A percentile compares a stretch with the other conserved stretches of the same genome.
Evolutionary conservation across 2,888 invertebrate species (phyloP).

Genomic region (Chesias legatella): DNA sequence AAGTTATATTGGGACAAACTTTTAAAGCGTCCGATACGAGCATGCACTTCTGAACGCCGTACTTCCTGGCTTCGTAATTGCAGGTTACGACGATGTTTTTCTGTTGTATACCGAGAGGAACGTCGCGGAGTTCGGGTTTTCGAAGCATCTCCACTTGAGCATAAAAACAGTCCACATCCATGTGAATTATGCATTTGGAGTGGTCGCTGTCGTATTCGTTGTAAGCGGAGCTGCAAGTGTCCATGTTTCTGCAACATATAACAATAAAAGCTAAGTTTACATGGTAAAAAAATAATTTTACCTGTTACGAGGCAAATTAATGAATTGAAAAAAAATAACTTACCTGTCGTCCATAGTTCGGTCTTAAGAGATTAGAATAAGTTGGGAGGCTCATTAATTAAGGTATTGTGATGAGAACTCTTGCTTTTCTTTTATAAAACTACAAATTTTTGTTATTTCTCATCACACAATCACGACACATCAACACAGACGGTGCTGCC

Average conservation of each 20-base stretch:
- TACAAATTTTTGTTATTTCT: slow-evolving; percentile 74
- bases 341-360: slow-evolving; percentile 70
- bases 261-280: slow-evolving; percentile 60
- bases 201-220: slow-evolving; percentile 73
- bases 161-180: slow-evolving; percentile 92
- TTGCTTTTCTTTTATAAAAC: slow-evolving; percentile 71
- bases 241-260: slow-evolving; percentile 69
- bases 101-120: slow-evolving; percentile 90
- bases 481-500: slow-evolving; percentile 71
- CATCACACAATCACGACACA: slow-evolving; percentile 77
- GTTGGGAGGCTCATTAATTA: slow-evolving; percentile 52
- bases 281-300: slow-evolving; percentile 66
- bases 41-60: slow-evolving; percentile 90
- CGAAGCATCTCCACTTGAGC: slow-evolving; percentile 91
- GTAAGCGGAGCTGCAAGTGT: slow-evolving; percentile 67
- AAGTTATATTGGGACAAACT: slow-evolving; percentile 86
- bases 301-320: slow-evolving; percentile 59
- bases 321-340: slow-evolving; percentile 45
- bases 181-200: slow-evolving; percentile 86
- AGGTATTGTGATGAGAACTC: slow-evolving; percentile 49
- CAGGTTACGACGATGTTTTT: slow-evolving; percentile 92
- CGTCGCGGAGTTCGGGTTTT: slow-evolving; percentile 83
- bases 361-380: slow-evolving; percentile 57
- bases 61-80: slow-evolving; percentile 89
- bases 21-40: slow-evolving; percentile 86